Conservation (phyloP, 2,797 vertebrate species). For the Typhlichthys subterraneus region DNA sequence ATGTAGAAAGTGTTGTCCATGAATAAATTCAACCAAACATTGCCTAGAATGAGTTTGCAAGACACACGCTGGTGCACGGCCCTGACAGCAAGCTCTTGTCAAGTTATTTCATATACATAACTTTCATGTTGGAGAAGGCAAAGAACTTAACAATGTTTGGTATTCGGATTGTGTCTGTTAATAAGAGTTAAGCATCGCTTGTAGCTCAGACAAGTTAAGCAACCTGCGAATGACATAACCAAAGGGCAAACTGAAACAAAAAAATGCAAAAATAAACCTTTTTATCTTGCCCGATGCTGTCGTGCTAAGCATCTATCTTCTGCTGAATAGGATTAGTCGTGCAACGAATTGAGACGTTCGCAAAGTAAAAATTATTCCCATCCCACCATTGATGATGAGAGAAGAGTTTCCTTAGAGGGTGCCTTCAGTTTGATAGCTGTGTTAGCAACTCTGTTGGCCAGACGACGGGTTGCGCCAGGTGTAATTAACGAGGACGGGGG, state of each 20-base stretch:
- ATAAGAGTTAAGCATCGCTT: slow-evolving; percentile 15
- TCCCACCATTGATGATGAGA: not conserved
- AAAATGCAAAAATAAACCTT: not conserved
- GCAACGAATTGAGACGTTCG: slow-evolving; percentile 12
- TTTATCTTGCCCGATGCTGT: not conserved
- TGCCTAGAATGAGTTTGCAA: slow-evolving; percentile 20
- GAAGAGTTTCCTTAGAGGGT: slow-evolving; percentile 17
- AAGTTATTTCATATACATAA: slow-evolving; percentile 17
- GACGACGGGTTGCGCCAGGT: slow-evolving; percentile 25
- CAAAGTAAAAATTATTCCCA: not conserved
- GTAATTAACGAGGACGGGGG: slow-evolving; percentile 56
- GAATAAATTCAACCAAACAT: slow-evolving; percentile 48
- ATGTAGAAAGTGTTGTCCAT: slow-evolving; percentile 46
- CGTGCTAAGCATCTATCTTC: slow-evolving; percentile 12
- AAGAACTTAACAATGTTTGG: slow-evolving; percentile 11
- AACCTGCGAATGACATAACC: slow-evolving; percentile 2
- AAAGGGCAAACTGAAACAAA: slow-evolving; percentile 18
- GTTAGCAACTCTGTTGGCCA: slow-evolving; percentile 21
- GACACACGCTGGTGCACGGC: slow-evolving; percentile 20
- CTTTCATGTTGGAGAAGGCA: not conserved
- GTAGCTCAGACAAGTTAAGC: slow-evolving; percentile 1
- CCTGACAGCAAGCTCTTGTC: slow-evolving; percentile 12
- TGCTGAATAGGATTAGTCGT: slow-evolving; percentile 1
- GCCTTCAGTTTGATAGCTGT: slow-evolving; percentile 44
- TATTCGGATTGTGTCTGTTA: slow-evolving; percentile 16